phyloP scores from a whole-genome alignment of 2,888 invertebrate species.

The Ptycholaimellus sp. region DNA sequence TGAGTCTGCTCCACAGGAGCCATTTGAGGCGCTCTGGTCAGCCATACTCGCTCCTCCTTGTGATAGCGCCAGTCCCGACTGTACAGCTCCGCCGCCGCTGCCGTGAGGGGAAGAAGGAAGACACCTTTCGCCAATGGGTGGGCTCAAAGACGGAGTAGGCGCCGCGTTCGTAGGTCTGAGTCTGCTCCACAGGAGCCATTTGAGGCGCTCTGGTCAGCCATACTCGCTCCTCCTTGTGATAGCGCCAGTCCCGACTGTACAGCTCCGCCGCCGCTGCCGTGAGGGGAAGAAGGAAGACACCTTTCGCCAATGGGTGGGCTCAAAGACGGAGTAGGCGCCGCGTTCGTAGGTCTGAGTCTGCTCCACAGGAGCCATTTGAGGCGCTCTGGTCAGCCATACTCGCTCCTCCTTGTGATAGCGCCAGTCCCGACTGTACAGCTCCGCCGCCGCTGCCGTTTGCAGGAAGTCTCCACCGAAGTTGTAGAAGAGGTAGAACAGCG shows the following conservation, averaged over 20 bases:
- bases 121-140: constrained; percentile 87
- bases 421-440: constrained; percentile 90
- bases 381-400: constrained; percentile 35
- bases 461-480: constrained; percentile 92
- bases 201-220: constrained; percentile 22
- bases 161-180: constrained; percentile 81
- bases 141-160: constrained; percentile 98
- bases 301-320: constrained; percentile 95
- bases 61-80: constrained; percentile 99
- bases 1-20: constrained; percentile 71
- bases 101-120: too few relatives aligned
- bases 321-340: constrained; percentile 97
- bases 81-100: too few relatives aligned
- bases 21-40: constrained; percentile 17
- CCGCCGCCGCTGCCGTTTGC: constrained; percentile 85
- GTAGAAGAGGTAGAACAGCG: constrained; percentile 96
- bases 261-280: too few relatives aligned
- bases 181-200: constrained; percentile 58
- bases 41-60: constrained; percentile 69
- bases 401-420: constrained; percentile 95
- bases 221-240: constrained; percentile 91
- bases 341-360: constrained; percentile 87
- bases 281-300: too few relatives aligned
- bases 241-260: constrained; percentile 99
- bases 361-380: constrained; percentile 43